A percentile compares a stretch with the other conserved stretches of the same genome.
phyloP scores from a whole-genome alignment of 2,797 vertebrate species.

The Sebastes matsubarae region DNA sequence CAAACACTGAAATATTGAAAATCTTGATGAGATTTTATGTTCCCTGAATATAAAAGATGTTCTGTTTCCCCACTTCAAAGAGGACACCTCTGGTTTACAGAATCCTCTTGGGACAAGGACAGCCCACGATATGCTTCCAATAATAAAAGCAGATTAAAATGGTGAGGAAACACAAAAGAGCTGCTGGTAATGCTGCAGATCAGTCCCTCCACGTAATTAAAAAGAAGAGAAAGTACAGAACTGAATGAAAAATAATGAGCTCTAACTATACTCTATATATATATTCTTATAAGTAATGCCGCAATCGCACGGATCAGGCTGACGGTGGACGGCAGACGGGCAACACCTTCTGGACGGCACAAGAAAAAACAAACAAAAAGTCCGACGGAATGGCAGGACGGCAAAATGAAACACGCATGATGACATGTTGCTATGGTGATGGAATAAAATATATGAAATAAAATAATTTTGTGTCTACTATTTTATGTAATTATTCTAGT shows the following conservation, averaged over 20 bases:
- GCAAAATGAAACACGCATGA: not conserved
- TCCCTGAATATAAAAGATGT: not conserved
- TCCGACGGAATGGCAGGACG: no score
- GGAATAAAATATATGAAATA: not conserved
- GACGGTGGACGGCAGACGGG: no score
- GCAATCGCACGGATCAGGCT: not conserved
- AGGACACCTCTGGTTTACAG: not conserved
- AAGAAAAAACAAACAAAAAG: not conserved
- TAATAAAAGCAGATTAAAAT: not conserved
- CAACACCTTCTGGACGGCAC: not conserved
- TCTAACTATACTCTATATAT: not conserved
- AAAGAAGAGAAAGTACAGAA: not conserved
- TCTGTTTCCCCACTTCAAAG: not conserved
- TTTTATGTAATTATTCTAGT: not conserved
- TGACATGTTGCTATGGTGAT: not conserved
- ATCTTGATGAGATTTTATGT: not conserved
- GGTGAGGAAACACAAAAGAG: not conserved
- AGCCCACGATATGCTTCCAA: not conserved
- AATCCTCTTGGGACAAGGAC: not conserved
- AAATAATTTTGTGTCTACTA: no score
- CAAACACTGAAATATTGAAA: not conserved
- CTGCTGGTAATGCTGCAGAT: not conserved
- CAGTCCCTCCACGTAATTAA: not conserved
- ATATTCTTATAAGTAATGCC: not conserved
- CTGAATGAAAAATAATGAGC: not conserved